Conservation (phyloP, 2,888 invertebrate genomes). For the Tipula vernalis region DNA sequence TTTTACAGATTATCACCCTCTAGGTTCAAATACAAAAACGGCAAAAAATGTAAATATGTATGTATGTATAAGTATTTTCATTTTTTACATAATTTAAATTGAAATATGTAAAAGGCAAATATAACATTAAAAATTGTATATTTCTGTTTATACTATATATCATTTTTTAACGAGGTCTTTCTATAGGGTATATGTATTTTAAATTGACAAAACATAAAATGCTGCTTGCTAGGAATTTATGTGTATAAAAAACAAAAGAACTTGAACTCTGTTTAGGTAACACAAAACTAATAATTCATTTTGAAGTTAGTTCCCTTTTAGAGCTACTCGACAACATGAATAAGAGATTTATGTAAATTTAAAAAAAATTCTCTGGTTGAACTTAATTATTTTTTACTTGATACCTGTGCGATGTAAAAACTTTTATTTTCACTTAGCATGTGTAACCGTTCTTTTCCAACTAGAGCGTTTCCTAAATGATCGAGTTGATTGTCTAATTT, state of each 20-base stretch:
- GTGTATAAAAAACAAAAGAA: neutral
- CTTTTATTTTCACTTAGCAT: neutral
- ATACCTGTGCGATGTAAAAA: neutral
- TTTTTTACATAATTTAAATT: neutral
- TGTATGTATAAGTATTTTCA: neutral
- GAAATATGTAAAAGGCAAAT: neutral
- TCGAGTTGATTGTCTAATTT: too few relatives aligned
- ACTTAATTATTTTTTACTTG: neutral
- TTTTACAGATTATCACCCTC: neutral
- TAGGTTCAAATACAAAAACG: neutral
- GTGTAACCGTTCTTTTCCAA: too few relatives aligned
- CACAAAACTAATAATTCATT: neutral
- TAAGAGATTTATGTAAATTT: neutral
- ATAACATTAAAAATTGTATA: neutral
- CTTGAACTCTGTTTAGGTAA: neutral
- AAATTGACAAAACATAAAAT: neutral
- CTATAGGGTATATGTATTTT: neutral
- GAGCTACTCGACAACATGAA: neutral
- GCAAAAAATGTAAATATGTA: neutral
- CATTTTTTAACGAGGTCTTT: neutral
- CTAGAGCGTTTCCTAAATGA: too few relatives aligned
- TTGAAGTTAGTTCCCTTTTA: neutral
- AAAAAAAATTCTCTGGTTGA: neutral
- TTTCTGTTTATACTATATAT: neutral
- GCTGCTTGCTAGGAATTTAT: neutral